Evolutionary conservation across 2,113 vertebrate species (phyloP), one percentile per base, ranked within the genome.

Genomic region (Aramus guarauna): DNA sequence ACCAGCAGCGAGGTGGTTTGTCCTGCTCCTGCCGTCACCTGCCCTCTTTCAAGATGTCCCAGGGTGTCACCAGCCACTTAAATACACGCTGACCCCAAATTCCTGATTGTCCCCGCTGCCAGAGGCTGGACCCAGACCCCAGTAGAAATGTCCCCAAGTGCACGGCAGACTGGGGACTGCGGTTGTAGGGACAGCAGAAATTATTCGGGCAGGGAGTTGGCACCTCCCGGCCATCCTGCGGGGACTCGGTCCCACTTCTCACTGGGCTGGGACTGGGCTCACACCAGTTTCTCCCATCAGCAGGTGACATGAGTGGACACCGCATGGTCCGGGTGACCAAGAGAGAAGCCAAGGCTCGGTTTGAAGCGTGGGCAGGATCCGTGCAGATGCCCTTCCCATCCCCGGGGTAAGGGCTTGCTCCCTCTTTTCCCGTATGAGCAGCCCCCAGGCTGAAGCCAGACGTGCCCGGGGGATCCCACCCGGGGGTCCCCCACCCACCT

Each of bases 1-100:
- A 32, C 29, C 3, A 0, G 15, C 19, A 36, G 20, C 0, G 0
- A 30, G 2, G 2, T 8, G 64, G 1, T 4, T 78, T 66, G 32
- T 66, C 66, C 30, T 7, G 45, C 39, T 67, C 52, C 71, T 2
- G 17, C 13, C 71, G 79, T 48, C 80, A 23, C 45, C 62, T 27
- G 30, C 9, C 34, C n/a, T 12, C 41, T 19, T 43, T 13, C 39
- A 9, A 3, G 53, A 41, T 23, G 71, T 67, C 53, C 77, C 45
- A 21, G 24, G 64, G 39, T 6, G 52, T 15, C 76, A 22, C 52
- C 52, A 16, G 13, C 16, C 32, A 34, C 48, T 58, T 12, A 16
- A 58, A 75, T 2, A 15, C 13, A 15, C 1, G 0, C 22, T 50
- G 79, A 48, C 17, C 63, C 82, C 82, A 23, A 53, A 43, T 9